Evolutionary conservation across 2,113 vertebrate genomes (phyloP), one percentile per base, ranked within the genome.

Genomic region (Larimichthys polyactis): DNA sequence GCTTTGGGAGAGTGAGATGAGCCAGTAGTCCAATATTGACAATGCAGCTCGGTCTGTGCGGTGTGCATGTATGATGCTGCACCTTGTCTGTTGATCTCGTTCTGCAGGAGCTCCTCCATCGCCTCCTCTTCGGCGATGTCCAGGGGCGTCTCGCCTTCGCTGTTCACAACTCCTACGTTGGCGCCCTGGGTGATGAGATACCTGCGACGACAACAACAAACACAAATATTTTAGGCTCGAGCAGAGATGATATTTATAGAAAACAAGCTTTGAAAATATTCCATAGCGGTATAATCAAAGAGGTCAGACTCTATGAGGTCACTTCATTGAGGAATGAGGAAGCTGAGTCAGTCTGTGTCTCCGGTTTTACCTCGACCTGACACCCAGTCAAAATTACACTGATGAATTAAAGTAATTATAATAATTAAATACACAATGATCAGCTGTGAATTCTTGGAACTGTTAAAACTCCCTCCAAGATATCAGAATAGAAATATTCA

Each of bases 61-160:
- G 32, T 32, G 32, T 32, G 29, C 3, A 12, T 49, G 16, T 40
- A 17, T 16, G 3, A 27, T 51, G 20, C 20, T 24, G 43, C 95
- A 99, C 98, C 98, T 98, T 99, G 97, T 75, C 96, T 94, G 93
- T 98, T 99, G 90, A 99, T 97, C 96, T 99, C 98, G 87, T 99
- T 99, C 91, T 99, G 96, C 94, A 99, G 96, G 57, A 99, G 96
- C 89, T 99, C 97, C 94, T 99, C 97, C 98, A 99, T 99, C 73
- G 98, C 95, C 81, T 99, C 98, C 80, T 99, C 98, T 87, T 99
- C 98, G 36, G 98, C 98, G 67, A 99, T 99, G 95, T 99, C 97
- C 94, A 99, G 94, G 55, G 98, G 98, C 7, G 98, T 99, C 83
- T 99, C 98, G n/a, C 98, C 98, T 94, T 99, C 98, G 90, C 98